Evolutionary conservation across 2,888 invertebrate genomes (phyloP).

Genomic region (Epiblema foenella): DNA sequence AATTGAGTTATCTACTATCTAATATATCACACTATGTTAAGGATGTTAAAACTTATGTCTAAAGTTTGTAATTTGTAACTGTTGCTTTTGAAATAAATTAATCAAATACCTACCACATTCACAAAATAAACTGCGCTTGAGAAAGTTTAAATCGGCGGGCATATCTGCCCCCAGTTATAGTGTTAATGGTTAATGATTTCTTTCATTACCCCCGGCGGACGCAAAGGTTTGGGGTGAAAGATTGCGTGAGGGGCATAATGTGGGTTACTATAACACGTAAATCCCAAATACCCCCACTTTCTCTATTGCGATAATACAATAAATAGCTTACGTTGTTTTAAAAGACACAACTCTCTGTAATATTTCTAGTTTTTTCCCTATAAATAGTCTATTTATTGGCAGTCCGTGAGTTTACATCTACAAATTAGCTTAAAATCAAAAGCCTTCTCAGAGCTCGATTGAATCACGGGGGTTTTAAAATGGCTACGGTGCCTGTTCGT

Average conservation of each 20-base stretch:
- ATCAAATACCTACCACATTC: neutral
- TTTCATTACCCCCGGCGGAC: constrained; percentile 43
- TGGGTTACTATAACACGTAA: constrained; percentile 39
- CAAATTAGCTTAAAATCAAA: constrained; percentile 44
- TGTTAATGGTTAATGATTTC: constrained; percentile 41
- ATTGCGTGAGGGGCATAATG: constrained; percentile 37
- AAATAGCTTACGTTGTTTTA: constrained; percentile 8
- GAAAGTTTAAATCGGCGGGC: constrained; percentile 25
- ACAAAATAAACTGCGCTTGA: constrained; percentile 18
- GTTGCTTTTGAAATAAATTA: too few relatives aligned
- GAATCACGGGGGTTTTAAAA: constrained; percentile 52
- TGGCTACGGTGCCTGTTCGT: constrained; percentile 50
- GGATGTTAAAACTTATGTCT: too few relatives aligned
- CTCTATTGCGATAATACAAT: constrained; percentile 9
- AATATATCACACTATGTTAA: too few relatives aligned
- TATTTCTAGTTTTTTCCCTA: neutral
- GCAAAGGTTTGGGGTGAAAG: constrained; percentile 30
- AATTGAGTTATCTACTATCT: too few relatives aligned
- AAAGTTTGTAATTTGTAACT: too few relatives aligned
- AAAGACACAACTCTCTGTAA: constrained; percentile 12
- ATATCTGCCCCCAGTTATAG: constrained; percentile 35
- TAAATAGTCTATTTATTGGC: neutral
- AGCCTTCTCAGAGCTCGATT: constrained; percentile 50
- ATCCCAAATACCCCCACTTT: constrained; percentile 9
- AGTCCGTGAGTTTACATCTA: constrained; percentile 39